A percentile compares a stretch with the other conserved stretches of the same genome.
Conservation (phyloP, 2,888 invertebrate species). For the Euspilapteryx auroguttella region DNA sequence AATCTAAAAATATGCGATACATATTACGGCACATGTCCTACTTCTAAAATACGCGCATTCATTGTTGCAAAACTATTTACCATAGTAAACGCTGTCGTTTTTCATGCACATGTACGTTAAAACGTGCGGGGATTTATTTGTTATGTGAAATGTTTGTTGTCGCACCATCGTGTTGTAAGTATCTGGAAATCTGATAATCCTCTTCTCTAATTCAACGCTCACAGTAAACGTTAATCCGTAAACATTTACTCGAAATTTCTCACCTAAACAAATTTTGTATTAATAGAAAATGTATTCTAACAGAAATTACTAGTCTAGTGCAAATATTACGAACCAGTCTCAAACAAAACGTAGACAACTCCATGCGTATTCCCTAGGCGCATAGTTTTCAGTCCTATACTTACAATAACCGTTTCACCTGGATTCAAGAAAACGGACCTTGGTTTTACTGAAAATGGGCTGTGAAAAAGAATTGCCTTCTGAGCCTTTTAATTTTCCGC, state of each 20-base stretch:
- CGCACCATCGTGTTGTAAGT: slow-evolving; percentile 62
- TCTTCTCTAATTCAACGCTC: slow-evolving; percentile 47
- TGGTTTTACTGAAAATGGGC: slow-evolving; percentile 57
- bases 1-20: slow-evolving; percentile 31
- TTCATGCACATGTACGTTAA: slow-evolving; percentile 63
- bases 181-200: slow-evolving; percentile 51
- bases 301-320: background rate
- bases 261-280: slow-evolving; percentile 24
- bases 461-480: slow-evolving; percentile 12
- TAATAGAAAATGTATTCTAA: too few species aligned
- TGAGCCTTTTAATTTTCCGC: background rate
- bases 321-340: slow-evolving; percentile 27
- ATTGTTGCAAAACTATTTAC: slow-evolving; percentile 13
- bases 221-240: slow-evolving; percentile 43
- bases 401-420: slow-evolving; percentile 45
- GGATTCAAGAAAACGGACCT: slow-evolving; percentile 48
- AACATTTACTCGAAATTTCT: slow-evolving; percentile 42
- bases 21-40: too few species aligned
- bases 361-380: slow-evolving; percentile 36
- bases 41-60: too few species aligned
- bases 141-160: slow-evolving; percentile 46
- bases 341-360: slow-evolving; percentile 21
- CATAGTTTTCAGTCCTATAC: slow-evolving; percentile 50
- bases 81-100: slow-evolving; percentile 36
- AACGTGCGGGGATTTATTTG: slow-evolving; percentile 55